phyloP scores from a whole-genome alignment of 1,140 invertebrate species.

The Drosophila rufa region DNA sequence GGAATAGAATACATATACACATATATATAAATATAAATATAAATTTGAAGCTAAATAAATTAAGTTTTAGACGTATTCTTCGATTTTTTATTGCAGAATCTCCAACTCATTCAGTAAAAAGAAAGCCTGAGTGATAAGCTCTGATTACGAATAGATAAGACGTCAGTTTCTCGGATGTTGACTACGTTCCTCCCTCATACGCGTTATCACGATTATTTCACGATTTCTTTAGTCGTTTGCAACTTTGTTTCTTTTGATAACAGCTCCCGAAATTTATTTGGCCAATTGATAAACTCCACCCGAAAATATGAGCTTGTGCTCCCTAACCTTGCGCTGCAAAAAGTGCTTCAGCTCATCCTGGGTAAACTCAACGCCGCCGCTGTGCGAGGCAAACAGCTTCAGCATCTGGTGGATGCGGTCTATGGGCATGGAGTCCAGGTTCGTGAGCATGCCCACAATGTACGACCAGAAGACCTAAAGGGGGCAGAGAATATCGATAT shows the following conservation, averaged over 20 bases:
- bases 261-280: conserved; percentile 85
- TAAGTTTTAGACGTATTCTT: conserved; percentile 45
- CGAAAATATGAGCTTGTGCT: conserved; percentile 93
- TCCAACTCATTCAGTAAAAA: conserved; percentile 5
- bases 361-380: conserved; percentile 94
- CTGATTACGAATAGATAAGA: conserved; percentile 29
- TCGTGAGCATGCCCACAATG: conserved; percentile 98
- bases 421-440: conserved; percentile 95
- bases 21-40: conserved; percentile 17
- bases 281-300: conserved; percentile 95
- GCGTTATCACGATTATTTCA: conserved; percentile 29
- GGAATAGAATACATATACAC: conserved; percentile 27
- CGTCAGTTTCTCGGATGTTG: background rate
- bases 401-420: conserved; percentile 98
- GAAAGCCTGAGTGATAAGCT: conserved; percentile 25
- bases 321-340: conserved; percentile 96
- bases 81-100: background rate
- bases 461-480: conserved; percentile 95
- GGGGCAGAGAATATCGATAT: background rate
- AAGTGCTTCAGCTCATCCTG: conserved; percentile 95
- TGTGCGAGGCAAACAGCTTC: conserved; percentile 97
- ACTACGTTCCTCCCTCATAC: too few relatives aligned
- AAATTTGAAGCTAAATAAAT: conserved; percentile 36
- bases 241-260: conserved; percentile 15
- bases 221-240: conserved; percentile 27